Evolutionary conservation across 2,113 vertebrate species (phyloP).

Genomic region (Cheilinus undulatus): DNA sequence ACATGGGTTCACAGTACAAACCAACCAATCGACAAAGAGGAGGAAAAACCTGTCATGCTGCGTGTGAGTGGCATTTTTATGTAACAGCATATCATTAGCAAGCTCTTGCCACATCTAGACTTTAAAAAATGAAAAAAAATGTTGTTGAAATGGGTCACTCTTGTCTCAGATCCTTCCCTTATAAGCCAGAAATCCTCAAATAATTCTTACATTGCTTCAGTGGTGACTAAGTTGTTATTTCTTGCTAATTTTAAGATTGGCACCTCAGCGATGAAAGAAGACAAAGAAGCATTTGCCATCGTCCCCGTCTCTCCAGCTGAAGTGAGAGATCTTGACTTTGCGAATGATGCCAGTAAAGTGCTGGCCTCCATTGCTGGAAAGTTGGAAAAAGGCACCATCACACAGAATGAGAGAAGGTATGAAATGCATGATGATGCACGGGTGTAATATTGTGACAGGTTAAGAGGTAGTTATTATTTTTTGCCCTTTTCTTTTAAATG

Average conservation of each 20-base stretch:
- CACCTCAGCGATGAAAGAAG: conserved; percentile 95
- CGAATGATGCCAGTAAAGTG: conserved; percentile 98
- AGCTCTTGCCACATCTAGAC: too few relatives aligned
- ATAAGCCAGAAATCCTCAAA: too few relatives aligned
- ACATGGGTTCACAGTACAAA: conserved; percentile 99
- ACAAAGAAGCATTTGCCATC: conserved; percentile 98
- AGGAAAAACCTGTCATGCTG: conserved; percentile 98
- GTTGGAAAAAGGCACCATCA: conserved; percentile 97
- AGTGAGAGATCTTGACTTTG: conserved; percentile 97
- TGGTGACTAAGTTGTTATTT: too few relatives aligned
- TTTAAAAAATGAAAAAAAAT: too few relatives aligned
- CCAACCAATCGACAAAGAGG: conserved; percentile 98
- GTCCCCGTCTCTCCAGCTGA: conserved; percentile 97
- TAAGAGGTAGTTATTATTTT: not conserved
- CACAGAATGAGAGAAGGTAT: conserved; percentile 97
- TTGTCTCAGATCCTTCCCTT: too few relatives aligned
- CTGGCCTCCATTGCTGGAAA: conserved; percentile 97
- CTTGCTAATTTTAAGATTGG: too few relatives aligned
- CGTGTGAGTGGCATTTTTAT: conserved; percentile 83
- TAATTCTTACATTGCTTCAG: too few relatives aligned
- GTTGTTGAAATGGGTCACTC: too few relatives aligned
- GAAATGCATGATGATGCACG: not conserved
- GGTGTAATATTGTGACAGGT: not conserved
- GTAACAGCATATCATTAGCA: too few relatives aligned
- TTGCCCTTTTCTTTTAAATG: conserved; percentile 10